phyloP scores from a whole-genome alignment of 2,113 vertebrate species.

The Ancistrus triradiatus region DNA sequence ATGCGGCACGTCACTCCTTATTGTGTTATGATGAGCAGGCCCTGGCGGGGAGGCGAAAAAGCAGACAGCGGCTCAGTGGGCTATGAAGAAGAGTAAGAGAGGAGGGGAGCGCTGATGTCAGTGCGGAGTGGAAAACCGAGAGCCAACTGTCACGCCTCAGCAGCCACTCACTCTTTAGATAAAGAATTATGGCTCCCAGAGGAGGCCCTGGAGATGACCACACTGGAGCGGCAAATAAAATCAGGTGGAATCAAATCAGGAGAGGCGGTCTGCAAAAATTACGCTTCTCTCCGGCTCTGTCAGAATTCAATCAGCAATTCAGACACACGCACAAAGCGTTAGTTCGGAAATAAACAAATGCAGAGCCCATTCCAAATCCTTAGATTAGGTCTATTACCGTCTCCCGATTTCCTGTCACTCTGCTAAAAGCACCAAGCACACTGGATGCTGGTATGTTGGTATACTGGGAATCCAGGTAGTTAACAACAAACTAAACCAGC shows the following conservation, averaged over 20 bases:
- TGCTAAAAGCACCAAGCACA: no score
- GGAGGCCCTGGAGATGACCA: background rate
- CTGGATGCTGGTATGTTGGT: no score
- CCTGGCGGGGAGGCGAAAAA: slow-evolving; percentile 27
- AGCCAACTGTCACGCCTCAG: background rate
- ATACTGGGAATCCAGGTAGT: no score
- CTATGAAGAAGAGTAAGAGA: slow-evolving; percentile 13
- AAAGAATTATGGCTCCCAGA: slow-evolving; percentile 6
- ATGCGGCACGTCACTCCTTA: slow-evolving; percentile 42
- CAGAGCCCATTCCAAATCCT: no score
- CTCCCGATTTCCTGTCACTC: no score
- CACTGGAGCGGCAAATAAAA: background rate
- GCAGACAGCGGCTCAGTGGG: slow-evolving; percentile 20
- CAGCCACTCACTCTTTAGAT: slow-evolving; percentile 19
- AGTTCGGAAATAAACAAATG: no score
- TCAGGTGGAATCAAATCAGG: background rate
- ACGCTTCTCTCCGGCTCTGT: no score
- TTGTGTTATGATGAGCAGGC: slow-evolving; percentile 50
- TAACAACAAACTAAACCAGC: no score
- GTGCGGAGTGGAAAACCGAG: slow-evolving; percentile 3
- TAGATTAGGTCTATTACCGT: no score
- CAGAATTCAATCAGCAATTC: no score
- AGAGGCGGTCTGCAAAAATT: background rate
- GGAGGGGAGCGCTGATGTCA: background rate
- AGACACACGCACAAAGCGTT: no score